These are phyloP conservation scores for Sparidentex hasta DNA, from an alignment of 2,797 vertebrate species.

Conservation along the genomic window DNA sequence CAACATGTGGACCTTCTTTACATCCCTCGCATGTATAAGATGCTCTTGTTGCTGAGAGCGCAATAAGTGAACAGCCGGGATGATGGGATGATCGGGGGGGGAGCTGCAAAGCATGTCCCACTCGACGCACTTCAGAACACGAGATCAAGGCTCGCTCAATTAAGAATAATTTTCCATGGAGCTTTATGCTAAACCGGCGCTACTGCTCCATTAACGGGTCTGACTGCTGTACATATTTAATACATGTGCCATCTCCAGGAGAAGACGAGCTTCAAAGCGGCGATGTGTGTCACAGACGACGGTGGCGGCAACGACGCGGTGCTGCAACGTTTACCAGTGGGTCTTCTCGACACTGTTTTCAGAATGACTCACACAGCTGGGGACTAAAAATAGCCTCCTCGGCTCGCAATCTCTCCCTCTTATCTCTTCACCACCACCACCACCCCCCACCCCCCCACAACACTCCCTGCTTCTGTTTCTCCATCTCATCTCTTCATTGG, in stretches of 20 bases:
- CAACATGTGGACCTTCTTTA: slow-evolving; percentile 38
- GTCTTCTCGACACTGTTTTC: slow-evolving; percentile 62
- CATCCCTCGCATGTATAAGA: slow-evolving; percentile 22
- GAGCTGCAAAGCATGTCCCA: slow-evolving; percentile 25
- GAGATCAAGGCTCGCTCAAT: slow-evolving; percentile 70
- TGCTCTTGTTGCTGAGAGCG: slow-evolving; percentile 30
- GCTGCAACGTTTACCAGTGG: slow-evolving; percentile 42
- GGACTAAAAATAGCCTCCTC: slow-evolving; percentile 82
- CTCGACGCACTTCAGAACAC: slow-evolving; percentile 50
- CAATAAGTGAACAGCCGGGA: slow-evolving; percentile 44
- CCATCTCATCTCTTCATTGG: slow-evolving; percentile 41
- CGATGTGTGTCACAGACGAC: slow-evolving; percentile 48
- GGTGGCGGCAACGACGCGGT: too few relatives aligned
- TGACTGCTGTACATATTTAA: slow-evolving; percentile 64
- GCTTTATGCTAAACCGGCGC: slow-evolving; percentile 66
- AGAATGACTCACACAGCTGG: slow-evolving; percentile 83
- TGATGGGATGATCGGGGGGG: too few relatives aligned
- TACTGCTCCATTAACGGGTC: slow-evolving; percentile 33
- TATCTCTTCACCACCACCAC: slow-evolving; percentile 51
- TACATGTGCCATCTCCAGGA: slow-evolving; percentile 31
- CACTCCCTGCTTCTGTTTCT: slow-evolving; percentile 31
- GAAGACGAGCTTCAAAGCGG: slow-evolving; percentile 57
- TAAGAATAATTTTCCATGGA: slow-evolving; percentile 70
- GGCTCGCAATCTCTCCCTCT: slow-evolving; percentile 66
- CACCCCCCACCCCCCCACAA: background rate